Conservation (phyloP, 2,888 invertebrate species). For the Drosophila kuntzei region DNA sequence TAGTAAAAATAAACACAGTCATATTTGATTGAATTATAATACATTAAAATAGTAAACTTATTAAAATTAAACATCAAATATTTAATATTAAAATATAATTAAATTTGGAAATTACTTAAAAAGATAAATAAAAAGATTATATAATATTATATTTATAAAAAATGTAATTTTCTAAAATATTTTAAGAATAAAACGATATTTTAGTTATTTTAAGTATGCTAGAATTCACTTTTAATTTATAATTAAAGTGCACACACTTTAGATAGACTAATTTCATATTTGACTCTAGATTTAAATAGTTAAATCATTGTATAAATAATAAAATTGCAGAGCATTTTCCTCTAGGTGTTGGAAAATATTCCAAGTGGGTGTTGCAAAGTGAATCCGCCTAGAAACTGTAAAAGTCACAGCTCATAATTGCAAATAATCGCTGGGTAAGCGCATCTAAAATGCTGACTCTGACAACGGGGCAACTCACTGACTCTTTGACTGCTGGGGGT, state of each 20-base stretch:
- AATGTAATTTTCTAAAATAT: too few species aligned
- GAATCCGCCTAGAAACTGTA: conserved; percentile 43
- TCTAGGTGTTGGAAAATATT: neutral
- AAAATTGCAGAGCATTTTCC: neutral
- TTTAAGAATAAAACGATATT: too few species aligned
- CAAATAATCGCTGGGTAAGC: conserved; percentile 75
- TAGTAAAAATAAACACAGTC: neutral
- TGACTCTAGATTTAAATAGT: neutral
- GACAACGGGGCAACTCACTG: conserved; percentile 28
- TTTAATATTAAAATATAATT: neutral
- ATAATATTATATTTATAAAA: too few species aligned
- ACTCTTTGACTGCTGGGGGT: conserved; percentile 27
- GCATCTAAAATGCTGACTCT: conserved; percentile 65
- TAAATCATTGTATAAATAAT: neutral
- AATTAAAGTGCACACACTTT: neutral
- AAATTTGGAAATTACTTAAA: too few species aligned
- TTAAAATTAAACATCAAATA: neutral
- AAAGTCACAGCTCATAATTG: conserved; percentile 74
- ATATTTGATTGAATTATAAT: neutral
- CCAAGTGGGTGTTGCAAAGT: conserved; percentile 6
- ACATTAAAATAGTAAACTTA: too few species aligned
- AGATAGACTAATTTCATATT: neutral
- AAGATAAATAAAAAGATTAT: too few species aligned
- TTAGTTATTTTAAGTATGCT: too few species aligned
- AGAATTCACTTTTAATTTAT: neutral